phyloP scores from a whole-genome alignment of 2,113 vertebrate genomes.

The Anthoscopus minutus region DNA sequence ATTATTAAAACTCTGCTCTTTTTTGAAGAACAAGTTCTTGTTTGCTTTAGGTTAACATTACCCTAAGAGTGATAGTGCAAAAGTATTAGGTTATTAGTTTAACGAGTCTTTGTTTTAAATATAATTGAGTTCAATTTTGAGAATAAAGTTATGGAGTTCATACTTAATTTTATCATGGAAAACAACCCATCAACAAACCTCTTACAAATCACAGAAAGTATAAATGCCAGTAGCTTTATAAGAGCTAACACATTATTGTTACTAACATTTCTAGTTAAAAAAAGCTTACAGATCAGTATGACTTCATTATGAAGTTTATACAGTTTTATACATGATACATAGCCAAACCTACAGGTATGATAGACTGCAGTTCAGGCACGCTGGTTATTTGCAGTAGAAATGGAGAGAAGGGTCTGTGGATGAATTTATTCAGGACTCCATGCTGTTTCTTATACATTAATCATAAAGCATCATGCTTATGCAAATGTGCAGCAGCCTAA shows the following conservation, averaged over 20 bases:
- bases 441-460: conserved; percentile 70
- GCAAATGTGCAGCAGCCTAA: conserved; percentile 65
- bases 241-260: not conserved
- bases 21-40: not conserved
- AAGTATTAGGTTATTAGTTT: conserved; percentile 33
- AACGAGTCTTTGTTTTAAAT: not conserved
- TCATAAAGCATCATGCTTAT: conserved; percentile 69
- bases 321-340: not conserved
- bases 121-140: not conserved
- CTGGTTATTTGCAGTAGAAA: conserved; percentile 36
- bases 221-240: not conserved
- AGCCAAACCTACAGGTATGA: conserved; percentile 9
- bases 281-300: not conserved
- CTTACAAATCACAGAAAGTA: not conserved
- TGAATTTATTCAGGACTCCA: conserved; percentile 51
- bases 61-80: not conserved
- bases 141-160: not conserved
- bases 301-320: not conserved
- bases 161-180: conserved; percentile 1
- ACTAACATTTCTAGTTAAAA: not conserved
- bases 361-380: not conserved
- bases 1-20: conserved; percentile 30
- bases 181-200: not conserved
- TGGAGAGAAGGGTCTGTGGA: not conserved
- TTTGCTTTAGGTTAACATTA: not conserved